Evolutionary conservation across 2,797 vertebrate genomes (phyloP).

Genomic region (Gallirallus australis): DNA sequence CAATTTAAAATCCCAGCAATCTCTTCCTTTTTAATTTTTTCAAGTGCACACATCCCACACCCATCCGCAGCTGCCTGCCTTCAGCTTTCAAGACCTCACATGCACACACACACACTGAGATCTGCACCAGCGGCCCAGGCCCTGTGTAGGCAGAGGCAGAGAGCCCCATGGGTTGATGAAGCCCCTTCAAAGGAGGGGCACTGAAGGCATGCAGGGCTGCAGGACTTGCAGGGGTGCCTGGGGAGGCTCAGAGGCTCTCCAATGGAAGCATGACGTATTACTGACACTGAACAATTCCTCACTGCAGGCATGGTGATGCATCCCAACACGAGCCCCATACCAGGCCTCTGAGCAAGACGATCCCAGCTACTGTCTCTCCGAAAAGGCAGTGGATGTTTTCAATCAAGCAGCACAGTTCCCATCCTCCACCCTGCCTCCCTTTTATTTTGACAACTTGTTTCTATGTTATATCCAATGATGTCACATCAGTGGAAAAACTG

Average conservation of each 20-base stretch:
- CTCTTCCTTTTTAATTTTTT: neutral
- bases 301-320: fast-evolving
- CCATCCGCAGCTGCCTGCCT: neutral
- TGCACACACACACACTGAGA: neutral
- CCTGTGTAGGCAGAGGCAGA: neutral
- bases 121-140: neutral
- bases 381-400: slow-evolving; percentile 31
- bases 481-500: slow-evolving; percentile 73
- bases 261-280: fast-evolving
- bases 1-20: neutral
- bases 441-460: slow-evolving; percentile 69
- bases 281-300: neutral
- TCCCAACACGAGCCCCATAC: fast-evolving
- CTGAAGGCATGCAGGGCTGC: neutral
- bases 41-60: neutral
- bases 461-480: slow-evolving; percentile 58
- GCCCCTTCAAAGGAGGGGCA: neutral
- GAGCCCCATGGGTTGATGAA: fast-evolving
- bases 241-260: neutral
- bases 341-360: neutral
- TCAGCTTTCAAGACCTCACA: neutral
- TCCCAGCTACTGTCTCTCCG: neutral
- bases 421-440: neutral
- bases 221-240: neutral
- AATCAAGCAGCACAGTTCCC: slow-evolving; percentile 24